These are phyloP conservation scores for Acanthacorydalis orientalis DNA, from an alignment of 2,888 invertebrate genomes.

Conservation along the genomic window DNA sequence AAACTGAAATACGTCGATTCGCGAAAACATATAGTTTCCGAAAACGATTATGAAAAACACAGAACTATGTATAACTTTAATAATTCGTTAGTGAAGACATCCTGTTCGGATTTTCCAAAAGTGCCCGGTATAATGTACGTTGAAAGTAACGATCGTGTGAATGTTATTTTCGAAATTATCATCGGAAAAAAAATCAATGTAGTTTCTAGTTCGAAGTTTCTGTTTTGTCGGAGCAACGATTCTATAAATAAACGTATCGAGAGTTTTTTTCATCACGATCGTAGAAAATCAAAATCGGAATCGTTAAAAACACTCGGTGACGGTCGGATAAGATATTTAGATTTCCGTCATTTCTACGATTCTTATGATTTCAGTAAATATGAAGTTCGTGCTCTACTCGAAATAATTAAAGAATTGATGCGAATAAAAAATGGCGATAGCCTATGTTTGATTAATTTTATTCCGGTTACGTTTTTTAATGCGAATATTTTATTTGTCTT, in stretches of 20 bases:
- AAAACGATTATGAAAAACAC: not conserved
- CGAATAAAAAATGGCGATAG: not conserved
- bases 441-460: not conserved
- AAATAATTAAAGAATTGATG: not conserved
- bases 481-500: not conserved
- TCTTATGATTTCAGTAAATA: not conserved
- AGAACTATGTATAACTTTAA: too few species aligned
- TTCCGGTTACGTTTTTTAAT: not conserved
- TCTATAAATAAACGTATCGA: not conserved
- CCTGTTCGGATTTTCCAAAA: too few species aligned
- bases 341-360: not conserved
- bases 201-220: not conserved
- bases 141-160: not conserved
- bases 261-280: not conserved
- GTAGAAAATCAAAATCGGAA: not conserved
- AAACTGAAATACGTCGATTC: constrained; percentile 31
- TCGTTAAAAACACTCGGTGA: not conserved
- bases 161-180: not conserved
- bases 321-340: not conserved
- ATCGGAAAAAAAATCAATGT: not conserved
- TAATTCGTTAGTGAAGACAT: too few species aligned
- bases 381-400: not conserved
- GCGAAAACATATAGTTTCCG: not conserved
- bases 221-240: not conserved
- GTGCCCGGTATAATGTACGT: not conserved